Evolutionary conservation across 2,888 invertebrate species (phyloP), one percentile per base, ranked within the genome.

Genomic region (Erpobdella octoculata): DNA sequence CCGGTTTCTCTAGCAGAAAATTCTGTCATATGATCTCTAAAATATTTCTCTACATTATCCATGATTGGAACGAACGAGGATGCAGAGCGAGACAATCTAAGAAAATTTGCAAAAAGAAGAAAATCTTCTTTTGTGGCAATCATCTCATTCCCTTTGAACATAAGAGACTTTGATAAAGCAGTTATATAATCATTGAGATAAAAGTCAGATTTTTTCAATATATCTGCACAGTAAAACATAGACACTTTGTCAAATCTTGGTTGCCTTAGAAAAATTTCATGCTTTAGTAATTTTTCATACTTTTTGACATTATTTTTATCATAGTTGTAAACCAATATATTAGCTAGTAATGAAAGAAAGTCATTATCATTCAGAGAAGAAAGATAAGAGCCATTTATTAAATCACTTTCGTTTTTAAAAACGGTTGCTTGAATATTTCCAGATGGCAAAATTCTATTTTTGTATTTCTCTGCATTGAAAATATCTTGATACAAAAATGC

Each of bases 51-150:
- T 8, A 53, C 15, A 25, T 53, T 53, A 53, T 53, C 53, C 53
- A 53, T 12, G 6, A 53, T 28, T 5, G 53, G 53, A 18, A 53
- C 28, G n/a, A n/a, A n/a, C 53, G 28, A 25, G 53, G 53, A 25
- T 12, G 18, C 5, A 12, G 53, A 53, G 21, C 28, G 21, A 53
- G 21, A 25, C 21, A 53, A 28, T 25, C 21, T 25, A 21, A 53
- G 21, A 53, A 53, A 53, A 21, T 53, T 53, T 53, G 53, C 53
- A 53, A 53, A 53, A 28, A 53, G 53, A 53, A 53, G 53, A 3
- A 28, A 21, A 53, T 53, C 53, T 53, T 53, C 18, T 28, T 53
- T 53, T 21, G 53, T 53, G 21, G 28, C 1, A 53, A 53, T 53
- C 21, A 53, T 1, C 21, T 53, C 53, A 53, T 53, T 28, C 53